phyloP scores from a whole-genome alignment of 2,797 vertebrate genomes.

The Brotula barbata region DNA sequence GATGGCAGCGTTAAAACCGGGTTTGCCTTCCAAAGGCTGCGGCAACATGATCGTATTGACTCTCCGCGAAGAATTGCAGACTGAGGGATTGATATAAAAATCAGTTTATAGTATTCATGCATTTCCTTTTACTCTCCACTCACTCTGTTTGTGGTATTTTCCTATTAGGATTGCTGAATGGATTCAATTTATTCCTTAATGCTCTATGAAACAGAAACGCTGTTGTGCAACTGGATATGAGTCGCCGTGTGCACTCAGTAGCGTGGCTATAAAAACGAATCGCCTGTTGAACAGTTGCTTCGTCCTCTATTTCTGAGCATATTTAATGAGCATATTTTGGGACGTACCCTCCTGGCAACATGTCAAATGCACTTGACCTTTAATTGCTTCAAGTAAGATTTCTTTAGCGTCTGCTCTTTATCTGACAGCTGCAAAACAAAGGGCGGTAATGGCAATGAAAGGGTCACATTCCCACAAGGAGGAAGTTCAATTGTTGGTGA shows the following conservation, averaged over 20 bases:
- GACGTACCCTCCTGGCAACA: constrained; percentile 8
- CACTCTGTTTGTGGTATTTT: constrained; percentile 16
- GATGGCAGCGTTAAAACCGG: neutral
- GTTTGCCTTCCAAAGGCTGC: constrained; percentile 33
- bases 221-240: constrained; percentile 29
- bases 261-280: constrained; percentile 25
- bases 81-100: constrained; percentile 31
- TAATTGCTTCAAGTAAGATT: constrained; percentile 10
- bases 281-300: constrained; percentile 19
- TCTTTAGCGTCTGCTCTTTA: constrained; percentile 2
- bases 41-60: constrained; percentile 38
- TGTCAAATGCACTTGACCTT: constrained; percentile 13
- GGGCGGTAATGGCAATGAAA: neutral
- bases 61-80: constrained; percentile 15
- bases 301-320: neutral
- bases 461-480: too few relatives aligned
- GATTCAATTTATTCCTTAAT: constrained; percentile 51
- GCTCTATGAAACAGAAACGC: constrained; percentile 40
- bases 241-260: constrained; percentile 21
- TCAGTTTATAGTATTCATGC: constrained; percentile 39
- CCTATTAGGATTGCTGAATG: constrained; percentile 46
- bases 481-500: too few relatives aligned
- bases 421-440: constrained; percentile 29
- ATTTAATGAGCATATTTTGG: constrained; percentile 21
- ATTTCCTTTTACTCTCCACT: constrained; percentile 8